Base-by-base conservation (phyloP, 2,888 invertebrate genomes). In the Mactromeris polynyma region DNA sequence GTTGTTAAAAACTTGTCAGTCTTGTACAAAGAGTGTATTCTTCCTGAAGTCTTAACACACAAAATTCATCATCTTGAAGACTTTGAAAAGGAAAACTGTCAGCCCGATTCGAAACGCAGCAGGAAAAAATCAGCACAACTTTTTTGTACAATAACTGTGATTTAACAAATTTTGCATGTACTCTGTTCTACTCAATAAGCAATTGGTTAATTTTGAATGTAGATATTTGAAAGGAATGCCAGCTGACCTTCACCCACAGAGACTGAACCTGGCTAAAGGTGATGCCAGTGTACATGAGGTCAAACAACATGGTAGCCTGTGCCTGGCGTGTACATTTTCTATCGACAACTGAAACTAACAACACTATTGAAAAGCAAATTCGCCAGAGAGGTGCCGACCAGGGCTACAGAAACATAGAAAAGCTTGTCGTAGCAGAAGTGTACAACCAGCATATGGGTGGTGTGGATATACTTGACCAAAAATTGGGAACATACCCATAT, bases 251-350 rank as follows among this genome's bases (percentile, higher is more conserved):
- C 85, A 90, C 11, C 88, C 87, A 36, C 38, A 33, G n/a, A 38
- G 38, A 19, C 69, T 89, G 26, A 69, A 38, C 19, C 84, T 90
- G 1, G 51, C 51, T 1, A 93, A 93, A 82, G 90, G 89, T 6
- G 86, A 89, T 64, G 92, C 93, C 93, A 31, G 85, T 90, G 3
- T 93, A 92, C 64, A 87, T 87, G 89, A 77, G 89, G 6, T 4
- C 51, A 14, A 46, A 81, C 1, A 81, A 93, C 83, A 42, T 91
- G 19, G 73, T 93, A 2, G 81, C 93, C 7, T 91, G n/a, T n/a
- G n/a, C n/a, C n/a, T n/a, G n/a, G n/a, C 81, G 91, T 17, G 90
- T 91, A 7, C 85, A 87, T 58, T 90, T 90, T 54, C 54, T 90
- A 21, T 82, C 69, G 9, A 85, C 82, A 14, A 73, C 77, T 3